Base-by-base conservation (phyloP, 2,797 vertebrate species). In the Pteronotus mesoamericanus region DNA sequence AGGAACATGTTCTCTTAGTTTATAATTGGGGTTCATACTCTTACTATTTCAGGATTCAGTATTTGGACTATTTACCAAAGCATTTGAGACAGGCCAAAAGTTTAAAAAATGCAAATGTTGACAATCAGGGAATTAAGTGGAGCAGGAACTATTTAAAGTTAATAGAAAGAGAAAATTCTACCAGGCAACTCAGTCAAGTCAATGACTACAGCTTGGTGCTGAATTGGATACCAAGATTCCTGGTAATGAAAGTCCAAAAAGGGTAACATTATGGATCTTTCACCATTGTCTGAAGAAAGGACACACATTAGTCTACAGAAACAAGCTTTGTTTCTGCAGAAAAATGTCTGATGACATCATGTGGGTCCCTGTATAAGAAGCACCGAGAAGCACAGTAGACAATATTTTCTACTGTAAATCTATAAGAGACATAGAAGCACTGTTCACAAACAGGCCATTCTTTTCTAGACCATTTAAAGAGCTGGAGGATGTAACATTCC, bases 21-120 rank as follows among this genome's bases (percentile, higher is more conserved):
- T 68, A 83, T 68, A 89, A 89, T 89, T 57, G 61, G 64, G 34
- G 48, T 37, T 93, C 79, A 69, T 53, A 66, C 46, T 78, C 86
- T 96, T 15, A 82, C 79, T 88, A 84, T 95, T 96, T 87, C 39
- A 79, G 37, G 26, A 80, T 93, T 93, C 55, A 83, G 24, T 85
- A 83, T 89, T 83, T 91, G 64, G 39, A 83, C 21, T 78, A 37
- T 83, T 93, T 91, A 53, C 44, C 8, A 94, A 97, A 93, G 89
- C 26, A 68, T 83, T 86, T 75, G 39, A 79, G 66, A 59, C 15
- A 82, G 48, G 26, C 57, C 71, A 89, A 10, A 89, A 48, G 15
- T 59, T 93, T 10, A 44, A n/a, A 91, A 80, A 91, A 89, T 53
- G 16, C 66, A 96, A 91, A 89, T 74, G 26, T 94, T 48, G 68